phyloP scores from a whole-genome alignment of 2,797 vertebrate species.

The Cheirogaleus major region DNA sequence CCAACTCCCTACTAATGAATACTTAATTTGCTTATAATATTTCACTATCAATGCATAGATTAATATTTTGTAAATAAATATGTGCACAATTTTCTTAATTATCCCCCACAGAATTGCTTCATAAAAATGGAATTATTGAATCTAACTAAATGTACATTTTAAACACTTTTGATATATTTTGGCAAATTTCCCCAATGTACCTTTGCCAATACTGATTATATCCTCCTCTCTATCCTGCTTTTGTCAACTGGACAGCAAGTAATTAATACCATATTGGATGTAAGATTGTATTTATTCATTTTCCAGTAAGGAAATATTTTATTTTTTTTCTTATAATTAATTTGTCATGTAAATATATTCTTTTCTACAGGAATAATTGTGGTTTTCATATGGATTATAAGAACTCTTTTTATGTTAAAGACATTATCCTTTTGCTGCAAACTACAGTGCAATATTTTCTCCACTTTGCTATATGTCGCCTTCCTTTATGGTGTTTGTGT shows the following conservation, averaged over 20 bases:
- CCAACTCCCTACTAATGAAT: background rate
- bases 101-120: background rate
- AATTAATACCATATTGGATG: background rate
- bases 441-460: background rate
- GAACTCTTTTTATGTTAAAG: background rate
- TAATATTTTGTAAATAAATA: slow-evolving; percentile 29
- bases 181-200: background rate
- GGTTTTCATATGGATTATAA: background rate
- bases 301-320: background rate
- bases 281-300: background rate
- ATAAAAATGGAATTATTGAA: background rate
- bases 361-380: background rate
- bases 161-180: background rate
- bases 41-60: background rate
- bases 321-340: background rate
- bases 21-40: background rate
- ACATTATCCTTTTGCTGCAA: background rate
- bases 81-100: background rate
- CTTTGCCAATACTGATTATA: background rate
- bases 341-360: background rate
- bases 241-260: background rate
- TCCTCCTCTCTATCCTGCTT: background rate
- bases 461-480: background rate
- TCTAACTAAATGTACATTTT: background rate
- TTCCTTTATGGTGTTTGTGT: background rate